Evolutionary conservation across 2,888 invertebrate species (phyloP), one percentile per base, ranked within the genome.

Genomic region (Lasioglossum lativentre): DNA sequence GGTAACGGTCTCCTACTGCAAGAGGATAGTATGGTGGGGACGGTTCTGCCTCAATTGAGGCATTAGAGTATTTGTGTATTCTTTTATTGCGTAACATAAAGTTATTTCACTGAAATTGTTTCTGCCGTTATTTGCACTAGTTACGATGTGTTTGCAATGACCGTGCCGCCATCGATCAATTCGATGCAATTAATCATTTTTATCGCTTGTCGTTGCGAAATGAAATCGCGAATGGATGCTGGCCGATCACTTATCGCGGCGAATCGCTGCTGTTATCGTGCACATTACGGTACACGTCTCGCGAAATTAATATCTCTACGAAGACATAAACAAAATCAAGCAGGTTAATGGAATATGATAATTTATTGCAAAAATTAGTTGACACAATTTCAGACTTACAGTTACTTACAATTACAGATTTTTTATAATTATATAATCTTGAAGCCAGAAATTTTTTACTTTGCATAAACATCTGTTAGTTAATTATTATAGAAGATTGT

Each of bases 101-200:
- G 47, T 34, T 45, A 66, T 76, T 76, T 66, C 34, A 38, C 23
- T 68, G n/a, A 68, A 76, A 47, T 34, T n/a, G 5, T 23, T 16
- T 52, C 27, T 19, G 52, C 23, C 5, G 14, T 68, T n/a, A n/a
- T 40, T 34, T 77, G 38, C 4, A 27, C 14, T 10, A 27, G 34
- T n/a, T 27, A 27, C 19, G 56, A 59, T 38, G 34, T 70, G 34
- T 70, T 45, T 71, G 27, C 23, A 19, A 42, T 16, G 10, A 23
- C 38, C 59, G 27, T 71, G 6, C 34, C 19, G 71, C 10, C 59
- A 78, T 45, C 59, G 59, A 78, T 78, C 71, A 47, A 72, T 72
- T 71, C 56, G 71, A 68, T 63, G 71, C 45, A 72, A 71, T 81
- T 63, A 63, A 45, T 72, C 71, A 63, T n/a, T 81, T 47, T 59